A percentile compares a stretch with the other conserved stretches of the same genome.
Evolutionary conservation across 2,797 vertebrate genomes (phyloP).

Genomic region (Danio aesculapii): DNA sequence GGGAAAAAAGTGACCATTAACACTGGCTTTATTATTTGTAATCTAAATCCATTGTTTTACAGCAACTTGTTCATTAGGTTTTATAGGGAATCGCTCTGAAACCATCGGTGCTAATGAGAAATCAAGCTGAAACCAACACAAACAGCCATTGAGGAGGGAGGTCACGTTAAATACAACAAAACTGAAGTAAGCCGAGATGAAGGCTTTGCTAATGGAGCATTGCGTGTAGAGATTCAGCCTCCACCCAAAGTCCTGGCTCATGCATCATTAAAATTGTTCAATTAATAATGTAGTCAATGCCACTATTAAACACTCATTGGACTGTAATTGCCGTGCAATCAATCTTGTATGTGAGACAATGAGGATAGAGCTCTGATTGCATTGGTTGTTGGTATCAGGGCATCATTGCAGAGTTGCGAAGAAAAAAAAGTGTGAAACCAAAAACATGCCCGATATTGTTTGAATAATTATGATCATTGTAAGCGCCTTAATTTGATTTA

Average conservation of each 20-base stretch:
- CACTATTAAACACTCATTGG: slow-evolving; percentile 57
- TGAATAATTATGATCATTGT: no score
- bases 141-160: neutral
- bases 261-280: slow-evolving; percentile 44
- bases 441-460: no score
- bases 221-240: slow-evolving; percentile 17
- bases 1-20: neutral
- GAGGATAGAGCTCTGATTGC: no score
- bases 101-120: slow-evolving; percentile 16
- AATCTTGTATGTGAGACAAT: slow-evolving; percentile 37
- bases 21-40: neutral
- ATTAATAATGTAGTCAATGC: slow-evolving; percentile 55
- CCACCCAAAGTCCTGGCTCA: slow-evolving; percentile 33
- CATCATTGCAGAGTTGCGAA: no score
- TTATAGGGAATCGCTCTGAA: neutral
- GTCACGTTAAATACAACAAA: slow-evolving; percentile 21
- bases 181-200: neutral
- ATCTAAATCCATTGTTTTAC: neutral
- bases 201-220: slow-evolving; percentile 13
- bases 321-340: slow-evolving; percentile 55
- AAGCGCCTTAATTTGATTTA: no score
- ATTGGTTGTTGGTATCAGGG: no score
- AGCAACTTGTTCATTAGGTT: slow-evolving; percentile 1
- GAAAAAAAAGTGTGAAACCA: no score
- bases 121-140: slow-evolving; percentile 13